phyloP scores from a whole-genome alignment of 2,113 vertebrate genomes.

The Vidua chalybeata region DNA sequence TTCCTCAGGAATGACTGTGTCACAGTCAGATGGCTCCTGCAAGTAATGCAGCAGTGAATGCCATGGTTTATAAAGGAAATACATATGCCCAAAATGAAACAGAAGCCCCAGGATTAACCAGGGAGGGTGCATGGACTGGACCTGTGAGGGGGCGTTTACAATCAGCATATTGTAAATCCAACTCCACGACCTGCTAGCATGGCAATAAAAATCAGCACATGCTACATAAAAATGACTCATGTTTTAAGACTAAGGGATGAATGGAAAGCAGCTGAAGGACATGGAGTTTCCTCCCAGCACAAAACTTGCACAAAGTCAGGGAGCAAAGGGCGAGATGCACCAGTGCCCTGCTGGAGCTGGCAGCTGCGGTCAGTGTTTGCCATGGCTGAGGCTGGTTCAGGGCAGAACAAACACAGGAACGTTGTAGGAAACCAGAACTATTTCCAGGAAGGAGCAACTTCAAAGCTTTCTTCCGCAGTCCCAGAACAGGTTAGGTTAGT shows the following conservation, averaged over 20 bases:
- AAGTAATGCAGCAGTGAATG: neutral
- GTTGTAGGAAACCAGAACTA: neutral
- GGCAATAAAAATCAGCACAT: slow-evolving; percentile 37
- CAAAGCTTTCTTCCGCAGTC: slow-evolving; percentile 6
- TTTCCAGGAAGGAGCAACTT: slow-evolving; percentile 44
- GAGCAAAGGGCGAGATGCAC: neutral
- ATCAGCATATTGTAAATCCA: slow-evolving; percentile 1
- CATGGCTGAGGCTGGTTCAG: neutral
- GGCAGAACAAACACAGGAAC: neutral
- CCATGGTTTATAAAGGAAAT: slow-evolving; percentile 26
- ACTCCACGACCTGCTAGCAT: neutral
- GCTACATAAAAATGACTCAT: slow-evolving; percentile 7
- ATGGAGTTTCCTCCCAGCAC: neutral
- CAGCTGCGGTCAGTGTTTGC: neutral
- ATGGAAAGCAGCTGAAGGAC: neutral
- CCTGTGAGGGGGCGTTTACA: neutral
- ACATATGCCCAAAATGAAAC: neutral
- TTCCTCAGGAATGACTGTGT: neutral
- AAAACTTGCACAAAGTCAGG: neutral
- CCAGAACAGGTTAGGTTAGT: slow-evolving; percentile 1
- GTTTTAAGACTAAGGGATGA: neutral
- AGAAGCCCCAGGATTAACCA: neutral
- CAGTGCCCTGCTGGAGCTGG: neutral
- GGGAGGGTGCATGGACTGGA: neutral
- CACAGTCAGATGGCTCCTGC: neutral